phyloP scores from a whole-genome alignment of 2,888 invertebrate genomes.

The Melieria omissa region DNA sequence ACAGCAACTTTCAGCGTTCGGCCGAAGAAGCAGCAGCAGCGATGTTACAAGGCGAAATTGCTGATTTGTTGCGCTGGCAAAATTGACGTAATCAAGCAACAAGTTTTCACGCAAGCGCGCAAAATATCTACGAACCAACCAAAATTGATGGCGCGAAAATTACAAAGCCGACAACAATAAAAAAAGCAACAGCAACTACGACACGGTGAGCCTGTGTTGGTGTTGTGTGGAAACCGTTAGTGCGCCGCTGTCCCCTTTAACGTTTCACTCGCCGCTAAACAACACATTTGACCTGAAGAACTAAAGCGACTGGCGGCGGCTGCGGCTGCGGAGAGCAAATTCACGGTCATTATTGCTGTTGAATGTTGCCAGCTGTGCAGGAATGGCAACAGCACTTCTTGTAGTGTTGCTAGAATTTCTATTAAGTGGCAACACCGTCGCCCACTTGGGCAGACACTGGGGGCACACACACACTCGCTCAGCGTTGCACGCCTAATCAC shows the following conservation, averaged over 20 bases:
- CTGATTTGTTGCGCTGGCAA: background rate
- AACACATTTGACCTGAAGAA: slow-evolving; percentile 47
- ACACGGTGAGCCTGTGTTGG: no score
- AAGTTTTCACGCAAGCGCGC: slow-evolving; percentile 43
- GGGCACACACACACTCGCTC: no score
- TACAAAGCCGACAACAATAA: slow-evolving; percentile 24
- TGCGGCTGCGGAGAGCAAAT: no score
- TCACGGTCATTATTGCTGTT: no score
- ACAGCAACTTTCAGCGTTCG: slow-evolving; percentile 2
- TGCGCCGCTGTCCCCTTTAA: background rate
- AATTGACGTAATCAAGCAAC: background rate
- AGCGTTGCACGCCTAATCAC: no score
- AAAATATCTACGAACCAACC: slow-evolving; percentile 46
- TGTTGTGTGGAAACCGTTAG: slow-evolving; percentile 1
- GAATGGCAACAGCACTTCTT: no score
- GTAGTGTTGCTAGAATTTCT: no score
- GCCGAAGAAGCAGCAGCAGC: background rate
- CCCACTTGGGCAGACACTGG: no score
- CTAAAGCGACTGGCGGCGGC: no score
- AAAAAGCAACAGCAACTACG: slow-evolving; percentile 11
- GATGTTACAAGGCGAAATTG: background rate
- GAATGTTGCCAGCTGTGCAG: no score
- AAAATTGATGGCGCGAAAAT: slow-evolving; percentile 61
- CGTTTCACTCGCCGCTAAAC: no score
- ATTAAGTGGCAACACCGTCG: no score